A percentile compares a stretch with the other conserved stretches of the same genome.
Evolutionary conservation across 2,113 vertebrate genomes (phyloP).

Genomic region (Rhadina sibilatrix): DNA sequence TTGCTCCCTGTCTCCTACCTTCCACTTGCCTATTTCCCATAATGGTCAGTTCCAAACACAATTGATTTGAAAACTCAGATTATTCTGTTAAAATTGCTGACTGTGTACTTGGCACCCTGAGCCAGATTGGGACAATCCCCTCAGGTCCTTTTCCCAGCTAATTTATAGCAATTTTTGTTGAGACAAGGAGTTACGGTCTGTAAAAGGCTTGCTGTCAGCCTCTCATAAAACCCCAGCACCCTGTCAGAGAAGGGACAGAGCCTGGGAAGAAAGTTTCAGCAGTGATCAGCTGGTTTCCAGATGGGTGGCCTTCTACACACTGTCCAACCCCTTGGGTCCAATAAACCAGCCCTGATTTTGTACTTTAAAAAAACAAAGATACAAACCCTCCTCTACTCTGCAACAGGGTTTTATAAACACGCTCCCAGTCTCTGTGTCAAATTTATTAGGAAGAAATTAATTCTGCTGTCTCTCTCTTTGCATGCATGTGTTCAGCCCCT

Average conservation of each 20-base stretch:
- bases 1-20: background rate
- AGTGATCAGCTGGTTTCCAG: conserved; percentile 81
- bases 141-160: conserved; percentile 63
- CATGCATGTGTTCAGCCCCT: background rate
- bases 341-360: conserved; percentile 63
- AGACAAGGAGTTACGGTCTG: conserved; percentile 81
- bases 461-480: background rate
- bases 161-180: conserved; percentile 80
- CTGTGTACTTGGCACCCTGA: conserved; percentile 15
- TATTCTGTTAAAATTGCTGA: conserved; percentile 57
- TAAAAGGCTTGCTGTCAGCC: conserved; percentile 82
- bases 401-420: conserved; percentile 63
- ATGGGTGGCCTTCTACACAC: conserved; percentile 72
- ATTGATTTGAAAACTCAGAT: conserved; percentile 52
- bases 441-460: conserved; percentile 61
- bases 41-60: conserved; percentile 41
- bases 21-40: conserved; percentile 19
- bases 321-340: conserved; percentile 38
- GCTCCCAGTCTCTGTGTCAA: conserved; percentile 34
- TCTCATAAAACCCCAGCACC: conserved; percentile 77
- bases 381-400: conserved; percentile 43
- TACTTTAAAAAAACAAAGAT: conserved; percentile 48
- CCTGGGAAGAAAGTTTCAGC: conserved; percentile 54
- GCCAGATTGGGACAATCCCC: conserved; percentile 55
- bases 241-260: conserved; percentile 56